phyloP scores from a whole-genome alignment of 2,888 invertebrate genomes.

The Adelphocoris suturalis region DNA sequence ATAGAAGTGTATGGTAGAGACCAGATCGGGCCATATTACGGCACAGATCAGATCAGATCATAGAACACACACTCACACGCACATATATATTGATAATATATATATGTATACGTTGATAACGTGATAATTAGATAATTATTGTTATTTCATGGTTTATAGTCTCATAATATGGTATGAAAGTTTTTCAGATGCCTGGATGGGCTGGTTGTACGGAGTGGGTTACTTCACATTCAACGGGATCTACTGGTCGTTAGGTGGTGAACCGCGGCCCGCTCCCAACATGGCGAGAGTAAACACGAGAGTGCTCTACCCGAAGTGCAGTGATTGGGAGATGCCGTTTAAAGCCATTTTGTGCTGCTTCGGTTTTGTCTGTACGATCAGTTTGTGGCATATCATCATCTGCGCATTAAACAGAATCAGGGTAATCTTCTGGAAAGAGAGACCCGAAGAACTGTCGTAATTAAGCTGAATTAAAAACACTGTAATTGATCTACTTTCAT shows the following conservation, averaged over 20 bases:
- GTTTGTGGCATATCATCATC: neutral
- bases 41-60: no score
- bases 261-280: neutral
- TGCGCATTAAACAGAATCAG: neutral
- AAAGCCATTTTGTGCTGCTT: neutral
- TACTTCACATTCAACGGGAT: neutral
- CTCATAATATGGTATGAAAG: neutral
- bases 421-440: neutral
- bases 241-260: neutral
- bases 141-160: no score
- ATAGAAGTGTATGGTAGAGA: no score
- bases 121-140: no score
- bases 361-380: neutral
- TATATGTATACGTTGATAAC: no score
- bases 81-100: no score
- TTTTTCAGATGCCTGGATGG: conserved; percentile 42
- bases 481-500: no score
- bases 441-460: neutral
- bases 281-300: neutral
- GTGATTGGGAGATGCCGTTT: neutral
- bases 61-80: no score
- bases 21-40: no score
- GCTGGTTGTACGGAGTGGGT: neutral
- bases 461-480: no score
- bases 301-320: neutral